Percentiles rank a stretch among this genome's conserved stretches.
phyloP scores from a whole-genome alignment of 2,888 invertebrate genomes.

The Hecatera dysodea region DNA sequence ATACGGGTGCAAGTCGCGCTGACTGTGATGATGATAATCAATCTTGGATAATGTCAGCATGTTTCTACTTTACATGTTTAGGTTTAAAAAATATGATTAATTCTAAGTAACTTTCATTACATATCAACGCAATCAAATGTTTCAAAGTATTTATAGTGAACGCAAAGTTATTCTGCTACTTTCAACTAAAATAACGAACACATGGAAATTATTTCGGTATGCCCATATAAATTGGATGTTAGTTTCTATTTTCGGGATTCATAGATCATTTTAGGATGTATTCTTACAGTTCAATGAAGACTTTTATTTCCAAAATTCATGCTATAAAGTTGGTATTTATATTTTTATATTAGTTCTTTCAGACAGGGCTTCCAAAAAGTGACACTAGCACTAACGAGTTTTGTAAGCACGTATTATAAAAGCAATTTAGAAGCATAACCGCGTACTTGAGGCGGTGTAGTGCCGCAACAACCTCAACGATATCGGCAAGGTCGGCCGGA shows the following conservation, averaged over 20 bases:
- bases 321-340: not conserved
- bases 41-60: conserved; percentile 1
- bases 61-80: not conserved
- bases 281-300: not conserved
- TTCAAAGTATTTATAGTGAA: conserved; percentile 20
- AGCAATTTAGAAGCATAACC: conserved; percentile 36
- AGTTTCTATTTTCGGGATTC: not conserved
- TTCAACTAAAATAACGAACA: conserved; percentile 9
- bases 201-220: conserved; percentile 11
- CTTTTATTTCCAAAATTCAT: not conserved
- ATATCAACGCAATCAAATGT: conserved; percentile 24
- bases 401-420: conserved; percentile 18
- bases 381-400: not conserved
- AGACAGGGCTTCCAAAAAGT: not conserved
- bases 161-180: conserved; percentile 1
- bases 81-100: not conserved
- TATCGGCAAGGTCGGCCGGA: conserved; percentile 85
- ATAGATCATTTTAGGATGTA: not conserved
- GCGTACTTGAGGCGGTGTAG: conserved; percentile 43
- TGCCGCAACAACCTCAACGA: conserved; percentile 71
- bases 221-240: conserved; percentile 1
- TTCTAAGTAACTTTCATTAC: conserved; percentile 1
- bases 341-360: not conserved
- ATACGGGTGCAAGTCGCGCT: conserved; percentile 7
- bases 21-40: conserved; percentile 4